These are phyloP conservation scores for Ceyx melanurus DNA, from an alignment of 2,113 vertebrate species.

Conservation along the genomic window DNA sequence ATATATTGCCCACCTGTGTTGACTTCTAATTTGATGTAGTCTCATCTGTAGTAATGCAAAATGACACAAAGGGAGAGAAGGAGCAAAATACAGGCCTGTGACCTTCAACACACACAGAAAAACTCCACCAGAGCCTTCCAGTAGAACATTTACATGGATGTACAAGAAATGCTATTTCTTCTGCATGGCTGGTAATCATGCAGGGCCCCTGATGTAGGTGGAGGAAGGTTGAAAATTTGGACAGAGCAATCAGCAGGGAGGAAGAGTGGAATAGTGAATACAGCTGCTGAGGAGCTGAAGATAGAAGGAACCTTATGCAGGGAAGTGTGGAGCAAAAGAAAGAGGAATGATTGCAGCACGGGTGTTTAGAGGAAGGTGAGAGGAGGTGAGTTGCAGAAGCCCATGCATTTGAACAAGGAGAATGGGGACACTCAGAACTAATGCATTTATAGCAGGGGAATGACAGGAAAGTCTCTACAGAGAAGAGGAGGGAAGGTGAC, in stretches of 20 bases:
- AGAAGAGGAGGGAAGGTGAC: neutral
- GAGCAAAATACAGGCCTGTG: neutral
- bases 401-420: neutral
- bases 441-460: neutral
- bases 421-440: neutral
- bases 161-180: neutral
- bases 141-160: neutral
- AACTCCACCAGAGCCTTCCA: neutral
- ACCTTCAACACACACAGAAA: neutral
- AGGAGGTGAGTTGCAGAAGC: neutral
- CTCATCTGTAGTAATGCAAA: neutral
- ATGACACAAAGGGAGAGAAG: neutral
- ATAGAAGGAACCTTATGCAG: neutral
- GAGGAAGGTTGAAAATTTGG: neutral
- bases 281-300: neutral
- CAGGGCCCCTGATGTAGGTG: neutral
- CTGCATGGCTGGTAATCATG: neutral
- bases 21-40: neutral
- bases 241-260: neutral
- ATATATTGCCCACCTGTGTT: rapidly evolving
- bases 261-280: neutral
- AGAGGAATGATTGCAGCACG: neutral
- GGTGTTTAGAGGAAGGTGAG: neutral
- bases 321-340: neutral
- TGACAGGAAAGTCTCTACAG: neutral